Conservation (phyloP, 2,888 invertebrate genomes). For the Chesias legatella region DNA sequence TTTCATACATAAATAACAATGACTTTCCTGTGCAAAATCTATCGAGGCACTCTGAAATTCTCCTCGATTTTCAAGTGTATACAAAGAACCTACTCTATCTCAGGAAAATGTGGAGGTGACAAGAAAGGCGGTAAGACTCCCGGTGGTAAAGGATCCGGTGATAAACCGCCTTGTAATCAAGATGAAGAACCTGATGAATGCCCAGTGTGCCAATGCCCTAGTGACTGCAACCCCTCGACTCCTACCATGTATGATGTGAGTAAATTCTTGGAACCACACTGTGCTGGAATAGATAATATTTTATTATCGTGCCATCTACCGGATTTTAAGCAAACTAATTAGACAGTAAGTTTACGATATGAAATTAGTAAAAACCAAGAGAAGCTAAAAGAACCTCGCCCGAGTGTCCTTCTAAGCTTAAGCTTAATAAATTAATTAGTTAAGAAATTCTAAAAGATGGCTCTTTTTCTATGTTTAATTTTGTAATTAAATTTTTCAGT, state of each 20-base stretch:
- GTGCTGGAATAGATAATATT: too few species aligned
- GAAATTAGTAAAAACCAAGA: too few species aligned
- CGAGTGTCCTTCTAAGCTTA: too few species aligned
- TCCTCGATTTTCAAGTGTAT: neutral
- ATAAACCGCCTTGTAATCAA: neutral
- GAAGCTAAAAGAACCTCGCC: too few species aligned
- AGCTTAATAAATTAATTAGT: too few species aligned
- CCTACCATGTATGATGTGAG: slow-evolving; percentile 42
- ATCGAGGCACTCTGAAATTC: neutral
- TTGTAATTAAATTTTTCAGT: slow-evolving; percentile 37
- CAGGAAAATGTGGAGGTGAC: slow-evolving; percentile 6
- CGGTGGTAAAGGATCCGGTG: slow-evolving; percentile 1
- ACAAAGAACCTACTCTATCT: slow-evolving; percentile 2
- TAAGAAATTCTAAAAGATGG: neutral
- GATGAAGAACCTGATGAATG: neutral
- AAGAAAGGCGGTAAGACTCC: slow-evolving; percentile 5
- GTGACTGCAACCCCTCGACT: slow-evolving; percentile 21
- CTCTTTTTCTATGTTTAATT: neutral
- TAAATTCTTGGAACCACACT: slow-evolving; percentile 3
- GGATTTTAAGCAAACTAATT: too few species aligned
- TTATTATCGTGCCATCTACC: too few species aligned
- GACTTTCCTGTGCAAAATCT: neutral
- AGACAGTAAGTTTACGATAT: too few species aligned
- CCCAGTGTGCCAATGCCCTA: slow-evolving; percentile 10
- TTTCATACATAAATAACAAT: neutral